Percentiles rank a stretch among this genome's conserved stretches.
Evolutionary conservation across 2,797 vertebrate species (phyloP).

Genomic region (Characodon lateralis): DNA sequence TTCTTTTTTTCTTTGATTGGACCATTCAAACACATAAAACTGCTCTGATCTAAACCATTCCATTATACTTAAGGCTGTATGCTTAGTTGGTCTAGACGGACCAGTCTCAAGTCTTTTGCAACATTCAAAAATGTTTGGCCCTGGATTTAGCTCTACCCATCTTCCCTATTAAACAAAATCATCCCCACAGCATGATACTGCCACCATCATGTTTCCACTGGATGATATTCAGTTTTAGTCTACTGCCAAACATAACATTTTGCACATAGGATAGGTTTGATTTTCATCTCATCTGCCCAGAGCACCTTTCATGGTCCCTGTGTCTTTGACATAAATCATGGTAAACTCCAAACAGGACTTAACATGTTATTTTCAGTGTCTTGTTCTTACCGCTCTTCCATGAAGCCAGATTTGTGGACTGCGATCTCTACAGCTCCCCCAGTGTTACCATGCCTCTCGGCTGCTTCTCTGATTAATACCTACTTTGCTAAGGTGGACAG

Average conservation of each 20-base stretch:
- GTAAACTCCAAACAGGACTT: background rate
- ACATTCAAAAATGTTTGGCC: background rate
- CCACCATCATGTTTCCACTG: background rate
- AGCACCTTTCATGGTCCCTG: too few relatives aligned
- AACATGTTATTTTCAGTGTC: background rate
- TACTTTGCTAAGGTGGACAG: background rate
- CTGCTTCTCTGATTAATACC: background rate
- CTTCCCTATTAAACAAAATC: background rate
- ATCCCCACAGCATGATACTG: background rate
- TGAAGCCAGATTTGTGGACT: background rate
- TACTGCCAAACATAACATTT: too few relatives aligned
- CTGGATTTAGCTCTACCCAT: too few relatives aligned
- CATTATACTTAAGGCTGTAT: background rate
- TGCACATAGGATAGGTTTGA: too few relatives aligned
- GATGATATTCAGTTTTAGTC: background rate
- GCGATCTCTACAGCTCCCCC: background rate
- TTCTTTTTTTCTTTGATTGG: background rate
- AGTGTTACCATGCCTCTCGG: background rate
- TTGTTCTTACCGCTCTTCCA: background rate
- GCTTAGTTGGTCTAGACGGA: background rate
- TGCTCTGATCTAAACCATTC: background rate
- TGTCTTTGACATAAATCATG: too few relatives aligned
- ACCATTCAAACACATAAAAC: background rate
- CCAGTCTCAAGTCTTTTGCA: background rate
- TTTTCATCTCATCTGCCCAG: too few relatives aligned